Evolutionary conservation across 2,797 vertebrate genomes (phyloP), one percentile per base, ranked within the genome.

Genomic region (Crypturellus tataupa): DNA sequence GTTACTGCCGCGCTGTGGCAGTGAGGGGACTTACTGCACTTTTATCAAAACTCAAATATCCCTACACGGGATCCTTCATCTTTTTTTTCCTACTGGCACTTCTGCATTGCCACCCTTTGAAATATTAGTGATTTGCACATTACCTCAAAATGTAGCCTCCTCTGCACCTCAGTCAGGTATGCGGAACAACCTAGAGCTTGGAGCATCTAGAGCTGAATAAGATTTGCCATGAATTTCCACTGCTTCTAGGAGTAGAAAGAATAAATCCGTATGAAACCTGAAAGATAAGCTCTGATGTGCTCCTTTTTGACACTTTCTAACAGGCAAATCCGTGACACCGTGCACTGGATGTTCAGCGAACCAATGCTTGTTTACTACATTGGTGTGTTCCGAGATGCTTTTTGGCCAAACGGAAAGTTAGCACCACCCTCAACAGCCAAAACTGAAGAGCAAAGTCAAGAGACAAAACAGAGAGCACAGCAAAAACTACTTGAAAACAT

Each of bases 401-500:
- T 99, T 94, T 99, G 99, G 99, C 99, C 99, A 47, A 98, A 98
- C 4, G 99, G 99, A 71, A 99, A 98, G 93, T 80, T 99, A 92
- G 99, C 99, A 0, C 97, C 98, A 8, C 98, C 98, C 4, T 96
- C 97, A 3, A 98, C 96, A 75, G 90, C 97, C 91, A 98, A 98
- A 90, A 99, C 98, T 0, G 97, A 99, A 33, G 94, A 97, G 4
- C 98, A 99, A 83, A 98, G 98, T 85, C 98, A 94, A 51, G 98
- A 99, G 94, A 99, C 99, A 3, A 99, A 99, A 95, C 99, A 99
- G 92, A 98, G 98, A 85, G 99, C 99, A 60, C 99, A 99, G 94
- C 99, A 99, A 98, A 99, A 99, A 97, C 98, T 99, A 87, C 99
- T 99, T 69, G 99, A 99, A 96, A 99, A 99, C 96, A 99, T 99